Evolutionary conservation across 2,888 invertebrate genomes (phyloP), one percentile per base, ranked within the genome.

Genomic region (Nymphalis c-album): DNA sequence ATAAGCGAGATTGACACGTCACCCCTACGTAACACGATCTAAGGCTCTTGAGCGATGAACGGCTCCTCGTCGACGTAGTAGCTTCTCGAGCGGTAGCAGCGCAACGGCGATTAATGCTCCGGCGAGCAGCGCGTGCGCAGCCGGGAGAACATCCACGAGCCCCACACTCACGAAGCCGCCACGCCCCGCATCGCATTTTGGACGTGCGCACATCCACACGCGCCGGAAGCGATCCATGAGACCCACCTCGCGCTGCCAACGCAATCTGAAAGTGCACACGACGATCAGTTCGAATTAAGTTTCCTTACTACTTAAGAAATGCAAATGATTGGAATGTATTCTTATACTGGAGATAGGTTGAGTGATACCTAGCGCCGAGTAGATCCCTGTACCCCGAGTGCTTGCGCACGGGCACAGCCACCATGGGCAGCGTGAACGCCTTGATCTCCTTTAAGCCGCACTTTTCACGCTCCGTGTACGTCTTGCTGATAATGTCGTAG

Each of bases 391-490:
- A 94, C 2, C 94, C 94, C 57, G 94, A 94, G 77, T 93, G 88
- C 72, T 90, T 93, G 35, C 86, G 81, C 8, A 94, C 85, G 10
- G 94, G 93, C 71, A 94, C 84, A 13, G 93, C 88, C 69, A 93
- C 87, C 83, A 91, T 88, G 59, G 94, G 94, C 75, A 94, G 77
- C 71, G 91, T 91, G 83, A 94, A 94, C 1, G 94, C 93, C 72
- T 93, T 92, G 74, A 94, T 86, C 76, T 94, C 93, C 79, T 91
- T 90, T 22, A 95, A 84, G 1, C 93, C 93, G 75, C 94, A 95
- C 81, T 95, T 95, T 80, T 95, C 94, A 4, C 88, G 87, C 81
- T 94, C 94, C 71, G 89, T 92, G 77, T 92, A 95, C 1, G 94
- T 94, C 75, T 93, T 90, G 78, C 93, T 93, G 70, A 94, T 94